A percentile compares a stretch with the other conserved stretches of the same genome.
phyloP scores from a whole-genome alignment of 2,113 vertebrate species.

The Talpa occidentalis region DNA sequence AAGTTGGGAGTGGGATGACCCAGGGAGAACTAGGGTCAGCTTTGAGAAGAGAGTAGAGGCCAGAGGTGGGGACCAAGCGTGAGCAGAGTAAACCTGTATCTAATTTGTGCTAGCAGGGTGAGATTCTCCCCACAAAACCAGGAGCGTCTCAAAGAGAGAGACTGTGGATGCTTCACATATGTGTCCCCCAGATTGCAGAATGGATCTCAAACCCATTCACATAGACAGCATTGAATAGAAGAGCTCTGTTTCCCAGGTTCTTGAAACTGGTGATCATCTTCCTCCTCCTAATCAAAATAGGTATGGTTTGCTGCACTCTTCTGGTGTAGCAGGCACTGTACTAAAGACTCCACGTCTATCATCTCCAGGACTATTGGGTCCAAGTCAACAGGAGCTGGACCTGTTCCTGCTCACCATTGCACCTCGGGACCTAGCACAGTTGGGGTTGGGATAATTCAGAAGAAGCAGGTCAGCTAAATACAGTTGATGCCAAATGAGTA shows the following conservation, averaged over 20 bases:
- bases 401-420: constrained; percentile 1
- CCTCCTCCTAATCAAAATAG: constrained; percentile 30
- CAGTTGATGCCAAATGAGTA: not conserved
- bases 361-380: not conserved
- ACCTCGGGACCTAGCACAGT: not conserved
- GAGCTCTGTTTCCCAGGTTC: not conserved
- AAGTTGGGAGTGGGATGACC: not conserved
- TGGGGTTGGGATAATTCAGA: too few species aligned
- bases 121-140: not conserved
- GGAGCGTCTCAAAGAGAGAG: not conserved
- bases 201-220: not conserved
- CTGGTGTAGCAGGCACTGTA: not conserved
- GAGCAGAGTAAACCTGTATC: not conserved
- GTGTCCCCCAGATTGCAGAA: not conserved
- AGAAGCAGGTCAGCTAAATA: not conserved
- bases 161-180: not conserved
- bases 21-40: not conserved
- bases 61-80: not conserved
- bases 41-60: not conserved
- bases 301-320: constrained; percentile 26
- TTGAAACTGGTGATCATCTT: not conserved
- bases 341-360: constrained; percentile 31
- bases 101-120: not conserved
- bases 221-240: not conserved
- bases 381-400: not conserved